Base-by-base conservation (phyloP, 1,140 invertebrate species). In the Zaprionus taronus region DNA sequence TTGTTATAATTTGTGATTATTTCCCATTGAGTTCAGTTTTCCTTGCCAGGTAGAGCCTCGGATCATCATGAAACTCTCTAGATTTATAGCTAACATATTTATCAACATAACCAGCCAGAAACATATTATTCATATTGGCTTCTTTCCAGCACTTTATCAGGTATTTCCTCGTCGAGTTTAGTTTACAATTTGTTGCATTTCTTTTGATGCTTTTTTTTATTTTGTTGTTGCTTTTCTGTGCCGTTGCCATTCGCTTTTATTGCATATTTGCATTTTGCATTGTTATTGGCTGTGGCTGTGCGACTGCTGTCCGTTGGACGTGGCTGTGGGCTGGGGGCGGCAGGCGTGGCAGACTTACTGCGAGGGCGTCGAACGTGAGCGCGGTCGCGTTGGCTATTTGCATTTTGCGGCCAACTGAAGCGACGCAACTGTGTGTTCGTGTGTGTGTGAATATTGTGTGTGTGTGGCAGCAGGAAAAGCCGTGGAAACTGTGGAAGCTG, bases 251-350 rank as follows among this genome's bases (percentile, higher is more conserved):
- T 87, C 83, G 77, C 68, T 79, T 83, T 83, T 75, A 80, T 87
- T 87, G 78, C 72, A 81, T 87, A 83, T 89, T 89, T 89, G 84
- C 78, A 87, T 87, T 86, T 86, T 79, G 81, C 85, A 87, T 87
- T 87, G 84, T 87, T 87, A 87, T 87, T 89, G 84, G 84, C 85
- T 74, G 44, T 72, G 53, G 47, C 56, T 72, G 57, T 44, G 41
- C 41, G 6, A 62, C 22, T 53, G 36, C 36, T 65, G 31, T 9
- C 41, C 41, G n/a, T 17, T 47, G 20, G 3, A 41, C 28, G 60
- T 62, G 64, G 60, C 60, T 56, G 73, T 78, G 38, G 64, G 38
- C 14, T n/a, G 64, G 41, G 58, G 66, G 31, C 22, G 53, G 64
- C 47, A 65, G 72, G 38, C 64, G 55, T 36, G 60, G 22, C 53